Percentiles rank a stretch among this genome's conserved stretches.
These are phyloP conservation scores for Lacerta viridis DNA, from an alignment of 2,797 vertebrate species.

Conservation along the genomic window DNA sequence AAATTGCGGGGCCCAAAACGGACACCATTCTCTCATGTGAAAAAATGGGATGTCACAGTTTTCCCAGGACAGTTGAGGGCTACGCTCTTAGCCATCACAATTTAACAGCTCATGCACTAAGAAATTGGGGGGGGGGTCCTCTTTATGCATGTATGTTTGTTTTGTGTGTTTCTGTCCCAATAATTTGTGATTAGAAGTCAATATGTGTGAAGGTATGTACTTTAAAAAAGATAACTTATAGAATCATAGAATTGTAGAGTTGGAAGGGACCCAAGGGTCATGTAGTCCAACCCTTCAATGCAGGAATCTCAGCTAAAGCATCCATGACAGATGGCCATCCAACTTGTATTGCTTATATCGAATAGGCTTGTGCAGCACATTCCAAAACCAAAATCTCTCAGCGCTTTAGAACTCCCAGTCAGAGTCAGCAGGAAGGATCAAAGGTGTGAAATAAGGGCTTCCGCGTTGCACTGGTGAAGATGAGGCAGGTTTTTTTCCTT, in stretches of 20 bases:
- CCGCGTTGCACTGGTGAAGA: neutral
- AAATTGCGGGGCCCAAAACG: too few relatives aligned
- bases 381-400: constrained; percentile 69
- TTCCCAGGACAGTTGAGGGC: too few relatives aligned
- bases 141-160: neutral
- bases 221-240: neutral
- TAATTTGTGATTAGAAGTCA: neutral
- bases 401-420: constrained; percentile 48
- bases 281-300: too few relatives aligned
- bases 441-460: constrained; percentile 13
- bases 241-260: too few relatives aligned
- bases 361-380: constrained; percentile 60
- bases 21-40: too few relatives aligned
- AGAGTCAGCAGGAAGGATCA: constrained; percentile 41
- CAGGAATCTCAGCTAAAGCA: too few relatives aligned
- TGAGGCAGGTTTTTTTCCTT: neutral
- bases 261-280: too few relatives aligned
- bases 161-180: neutral
- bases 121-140: neutral
- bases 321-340: too few relatives aligned
- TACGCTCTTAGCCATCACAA: neutral
- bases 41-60: too few relatives aligned
- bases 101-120: neutral
- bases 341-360: constrained; percentile 63
- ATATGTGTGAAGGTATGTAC: neutral